Evolutionary conservation across 2,888 invertebrate species (phyloP), one percentile per base, ranked within the genome.

Genomic region (Agrochola lychnidis): DNA sequence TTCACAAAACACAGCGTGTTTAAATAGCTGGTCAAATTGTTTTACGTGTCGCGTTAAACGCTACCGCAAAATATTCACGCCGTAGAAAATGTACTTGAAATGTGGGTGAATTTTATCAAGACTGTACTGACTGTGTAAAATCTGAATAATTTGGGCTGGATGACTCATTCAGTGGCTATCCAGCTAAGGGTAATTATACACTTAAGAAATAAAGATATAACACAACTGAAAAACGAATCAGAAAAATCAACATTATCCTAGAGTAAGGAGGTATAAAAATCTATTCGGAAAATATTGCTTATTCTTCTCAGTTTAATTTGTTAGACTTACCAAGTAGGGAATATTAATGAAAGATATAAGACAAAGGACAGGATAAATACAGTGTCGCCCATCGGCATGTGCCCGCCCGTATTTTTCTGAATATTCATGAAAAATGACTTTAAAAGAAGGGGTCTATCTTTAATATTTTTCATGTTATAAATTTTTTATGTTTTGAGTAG

Each of bases 261-360:
- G 81, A 66, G 63, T 78, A 70, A 83, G 67, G 10, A 40, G 62
- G 84, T 90, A 89, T 85, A 88, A 90, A 91, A 91, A 87, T 87
- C 86, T 90, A 89, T 81, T 89, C 78, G 79, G 89, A 91, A 92
- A 92, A 91, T 92, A 93, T 93, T 93, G 92, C 91, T 93, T 91
- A 87, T 86, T 83, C 56, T 76, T 68, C 79, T 76, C 69, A 73
- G 40, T 78, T 67, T 75, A 76, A 72, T 70, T 83, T 86, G 57
- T 83, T 78, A 82, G 67, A 80, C 81, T 88, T 88, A 89, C 73
- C 73, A 84, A 83, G 78, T 86, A 87, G 81, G 79, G 73, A 84
- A 84, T 78, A 82, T 82, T 87, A 85, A 76, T 82, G 70, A 82
- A 87, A 85, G 83, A 82, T 86, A 86, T 81, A 82, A 85, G 83